These are phyloP conservation scores for Eupithecia tripunctaria DNA, from an alignment of 2,888 invertebrate genomes.

Conservation along the genomic window DNA sequence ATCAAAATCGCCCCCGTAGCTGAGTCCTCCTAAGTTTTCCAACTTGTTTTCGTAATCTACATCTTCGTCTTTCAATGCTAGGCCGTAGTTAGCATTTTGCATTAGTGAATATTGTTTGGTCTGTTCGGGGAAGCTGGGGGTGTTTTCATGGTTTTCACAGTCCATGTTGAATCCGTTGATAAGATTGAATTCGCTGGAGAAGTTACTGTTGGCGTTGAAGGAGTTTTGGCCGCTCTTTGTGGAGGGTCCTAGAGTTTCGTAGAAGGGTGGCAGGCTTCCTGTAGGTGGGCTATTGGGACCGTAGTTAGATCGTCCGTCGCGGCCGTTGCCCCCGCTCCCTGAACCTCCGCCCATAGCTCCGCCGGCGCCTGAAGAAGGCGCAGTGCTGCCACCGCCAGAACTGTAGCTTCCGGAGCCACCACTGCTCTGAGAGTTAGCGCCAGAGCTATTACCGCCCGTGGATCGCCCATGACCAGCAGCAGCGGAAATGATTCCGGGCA, in stretches of 20 bases:
- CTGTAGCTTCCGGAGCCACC: slow-evolving; percentile 82
- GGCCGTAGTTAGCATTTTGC: slow-evolving; percentile 92
- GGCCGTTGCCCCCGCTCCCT: slow-evolving; percentile 90
- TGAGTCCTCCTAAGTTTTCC: slow-evolving; percentile 86
- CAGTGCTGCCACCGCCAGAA: slow-evolving; percentile 82
- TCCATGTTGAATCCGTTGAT: slow-evolving; percentile 90
- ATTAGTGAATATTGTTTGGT: slow-evolving; percentile 91
- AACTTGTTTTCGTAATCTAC: slow-evolving; percentile 91
- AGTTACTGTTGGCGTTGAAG: slow-evolving; percentile 88
- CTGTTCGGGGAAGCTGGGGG: slow-evolving; percentile 79
- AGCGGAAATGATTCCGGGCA: slow-evolving; percentile 88
- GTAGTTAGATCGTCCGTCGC: slow-evolving; percentile 93
- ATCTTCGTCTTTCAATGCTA: slow-evolving; percentile 91
- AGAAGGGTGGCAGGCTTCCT: slow-evolving; percentile 94
- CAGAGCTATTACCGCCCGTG: slow-evolving; percentile 84
- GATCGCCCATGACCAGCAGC: slow-evolving; percentile 93
- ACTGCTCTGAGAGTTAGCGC: slow-evolving; percentile 80
- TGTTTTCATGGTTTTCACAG: slow-evolving; percentile 88
- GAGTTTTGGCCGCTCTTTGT: slow-evolving; percentile 90
- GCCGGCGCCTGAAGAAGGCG: slow-evolving; percentile 85
- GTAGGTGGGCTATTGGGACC: slow-evolving; percentile 95
- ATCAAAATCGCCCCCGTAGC: slow-evolving; percentile 87
- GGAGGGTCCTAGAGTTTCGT: slow-evolving; percentile 88
- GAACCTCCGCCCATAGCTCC: slow-evolving; percentile 87
- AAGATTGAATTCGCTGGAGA: slow-evolving; percentile 87